Evolutionary conservation across 1,140 invertebrate species (phyloP), one percentile per base, ranked within the genome.

Genomic region (Dendroctonus valens): DNA sequence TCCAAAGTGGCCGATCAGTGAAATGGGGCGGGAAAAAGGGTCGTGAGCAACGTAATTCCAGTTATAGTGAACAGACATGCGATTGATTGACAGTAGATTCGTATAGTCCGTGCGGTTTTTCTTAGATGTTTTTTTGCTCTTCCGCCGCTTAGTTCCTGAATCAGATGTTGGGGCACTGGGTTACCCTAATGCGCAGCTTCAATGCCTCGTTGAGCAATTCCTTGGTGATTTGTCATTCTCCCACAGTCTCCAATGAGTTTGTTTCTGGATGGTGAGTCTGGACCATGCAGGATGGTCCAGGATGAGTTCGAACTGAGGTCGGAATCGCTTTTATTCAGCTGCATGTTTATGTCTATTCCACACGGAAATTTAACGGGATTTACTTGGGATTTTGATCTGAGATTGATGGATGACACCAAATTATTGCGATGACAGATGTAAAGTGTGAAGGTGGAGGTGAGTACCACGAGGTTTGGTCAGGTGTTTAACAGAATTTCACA

Each of bases 281-380:
- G 62, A 5, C 52, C 52, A 48, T 52, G 53, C 26, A 70, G 14
- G 14, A 70, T 7, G 5, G 59, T 62, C 69, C 69, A 70, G 9
- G 69, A 70, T 41, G 69, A 68, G 41, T 65, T 61, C 5, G 65
- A 67, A 58, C 61, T 65, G 11, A 62, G 2, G 41, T 67, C 65
- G 8, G 61, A 61, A 26, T 66, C 59, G n/a, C 41, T 65, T 48
- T 66, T 54, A 26, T 26, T 26, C 26, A 26, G 26, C 26, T 26
- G 26, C 26, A 26, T 26, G 26, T 26, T 26, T 26, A 26, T 26
- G 26, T 1, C 3, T 50, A n/a, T n/a, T 48, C 7, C 6, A 12
- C 11, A 41, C 41, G 11, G 37, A 5, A 59, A 51, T 48, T 66
- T 58, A 51, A 42, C 12, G 11, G 7, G 39, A 11, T 46, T 14